These are phyloP conservation scores for Leptatherina wallacei DNA, from an alignment of 2,797 vertebrate genomes.

Conservation along the genomic window DNA sequence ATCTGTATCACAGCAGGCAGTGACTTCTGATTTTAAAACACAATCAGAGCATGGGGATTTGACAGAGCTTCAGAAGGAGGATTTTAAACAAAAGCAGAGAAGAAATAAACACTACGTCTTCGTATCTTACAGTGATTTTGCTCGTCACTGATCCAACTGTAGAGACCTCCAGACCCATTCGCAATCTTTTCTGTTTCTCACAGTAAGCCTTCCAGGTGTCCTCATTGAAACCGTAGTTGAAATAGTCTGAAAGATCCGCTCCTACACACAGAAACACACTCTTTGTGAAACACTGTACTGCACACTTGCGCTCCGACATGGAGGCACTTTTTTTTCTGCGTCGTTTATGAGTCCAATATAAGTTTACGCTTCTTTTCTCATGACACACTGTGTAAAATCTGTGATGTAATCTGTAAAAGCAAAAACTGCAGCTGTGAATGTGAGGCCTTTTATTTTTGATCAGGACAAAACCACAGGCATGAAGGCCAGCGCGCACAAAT, in stretches of 20 bases:
- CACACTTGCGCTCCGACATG: neutral
- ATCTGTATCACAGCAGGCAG: too few species aligned
- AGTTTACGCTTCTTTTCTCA: neutral
- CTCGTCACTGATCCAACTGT: conserved; percentile 90
- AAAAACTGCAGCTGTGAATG: neutral
- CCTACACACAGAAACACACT: conserved; percentile 79
- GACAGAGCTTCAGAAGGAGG: neutral
- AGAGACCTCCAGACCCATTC: conserved; percentile 95
- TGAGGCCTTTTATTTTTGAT: neutral
- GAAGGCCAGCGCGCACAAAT: neutral
- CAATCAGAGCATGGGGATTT: neutral
- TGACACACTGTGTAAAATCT: neutral
- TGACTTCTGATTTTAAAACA: too few species aligned
- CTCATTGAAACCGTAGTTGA: conserved; percentile 99
- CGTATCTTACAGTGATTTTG: conserved; percentile 90
- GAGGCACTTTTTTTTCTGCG: neutral
- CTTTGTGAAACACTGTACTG: neutral
- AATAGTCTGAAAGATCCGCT: conserved; percentile 98
- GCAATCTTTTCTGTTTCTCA: conserved; percentile 97
- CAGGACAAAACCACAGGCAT: neutral
- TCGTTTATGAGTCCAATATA: neutral
- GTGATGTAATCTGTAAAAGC: neutral
- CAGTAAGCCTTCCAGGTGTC: conserved; percentile 99
- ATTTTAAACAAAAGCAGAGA: neutral
- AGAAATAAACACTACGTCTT: neutral